phyloP scores from a whole-genome alignment of 1,140 invertebrate species.

The Berghia stephanieae region DNA sequence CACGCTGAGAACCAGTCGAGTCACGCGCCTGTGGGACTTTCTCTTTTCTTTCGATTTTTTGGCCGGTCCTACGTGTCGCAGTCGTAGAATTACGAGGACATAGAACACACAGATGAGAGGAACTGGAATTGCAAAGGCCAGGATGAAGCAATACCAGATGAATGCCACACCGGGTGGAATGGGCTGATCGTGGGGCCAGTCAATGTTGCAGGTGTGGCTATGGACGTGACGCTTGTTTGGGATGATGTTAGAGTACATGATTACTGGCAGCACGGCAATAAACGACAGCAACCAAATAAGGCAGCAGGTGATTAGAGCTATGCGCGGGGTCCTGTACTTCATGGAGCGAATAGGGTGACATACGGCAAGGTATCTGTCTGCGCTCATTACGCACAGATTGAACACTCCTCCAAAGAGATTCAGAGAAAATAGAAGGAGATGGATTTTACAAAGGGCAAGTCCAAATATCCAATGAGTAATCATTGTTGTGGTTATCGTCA shows the following conservation, averaged over 20 bases:
- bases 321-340: constrained; percentile 67
- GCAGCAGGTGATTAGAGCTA: constrained; percentile 63
- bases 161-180: constrained; percentile 61
- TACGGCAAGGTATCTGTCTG: constrained; percentile 95
- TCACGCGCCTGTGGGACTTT: constrained; percentile 89
- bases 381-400: constrained; percentile 93
- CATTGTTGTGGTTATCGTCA: constrained; percentile 70
- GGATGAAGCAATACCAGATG: constrained; percentile 82
- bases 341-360: constrained; percentile 93
- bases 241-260: constrained; percentile 82
- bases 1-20: constrained; percentile 92
- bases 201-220: constrained; percentile 51
- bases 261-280: constrained; percentile 80
- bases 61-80: constrained; percentile 70
- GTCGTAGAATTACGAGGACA: constrained; percentile 88
- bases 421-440: constrained; percentile 88
- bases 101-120: constrained; percentile 94
- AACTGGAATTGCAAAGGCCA: constrained; percentile 92
- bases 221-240: constrained; percentile 36
- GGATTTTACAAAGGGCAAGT: constrained; percentile 85
- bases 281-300: constrained; percentile 68
- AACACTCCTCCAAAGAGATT: constrained; percentile 96
- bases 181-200: constrained; percentile 55
- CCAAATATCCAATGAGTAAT: constrained; percentile 90
- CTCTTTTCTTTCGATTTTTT: constrained; percentile 89